Base-by-base conservation (phyloP, 2,888 invertebrate genomes). In the Tuta absoluta region DNA sequence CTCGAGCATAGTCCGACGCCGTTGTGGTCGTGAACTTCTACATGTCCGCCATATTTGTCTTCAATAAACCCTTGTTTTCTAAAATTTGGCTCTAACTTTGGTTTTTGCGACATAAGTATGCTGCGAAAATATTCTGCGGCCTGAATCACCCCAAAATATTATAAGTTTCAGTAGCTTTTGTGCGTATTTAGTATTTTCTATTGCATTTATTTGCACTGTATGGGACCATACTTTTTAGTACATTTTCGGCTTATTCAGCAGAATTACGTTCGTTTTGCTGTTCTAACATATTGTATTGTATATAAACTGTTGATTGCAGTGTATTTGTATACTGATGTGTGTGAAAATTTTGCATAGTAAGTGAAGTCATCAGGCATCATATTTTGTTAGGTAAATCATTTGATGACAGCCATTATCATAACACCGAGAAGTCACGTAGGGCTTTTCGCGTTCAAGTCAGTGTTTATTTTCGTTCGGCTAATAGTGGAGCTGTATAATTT, bases 41-140 rank as follows among this genome's bases (percentile, higher is more conserved):
- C 78, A 81, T 76, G 91, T 87, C 91, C 89, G 92, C 92, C 92
- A 92, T 92, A 86, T 92, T 92, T 91, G 91, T 87, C 86, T 81
- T 75, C 67, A 78, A 73, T 70, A 72, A 78, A 79, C 75, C 84
- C 91, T 90, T 91, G 91, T 92, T 91, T 91, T 91, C 82, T 68
- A 84, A 72, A 80, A 82, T 80, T 84, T 79, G 71, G 65, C 67
- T 69, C 63, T 71, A 75, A 71, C 74, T 69, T 68, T 60, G 64
- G 37, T 38, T 68, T 72, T 65, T 72, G 73, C 53, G n/a, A 37
- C 57, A 64, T 58, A 65, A 70, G 69, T 65, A 56, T 37, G 14
- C 8, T 8, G 37, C 37, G 8, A 62, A 53, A 62, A 14, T 38
- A n/a, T 19, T 53, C 53, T 1, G 24, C 8, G 17, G 8, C 28